Evolutionary conservation across 2,797 vertebrate genomes (phyloP), one percentile per base, ranked within the genome.

Genomic region (Synanceia verrucosa): DNA sequence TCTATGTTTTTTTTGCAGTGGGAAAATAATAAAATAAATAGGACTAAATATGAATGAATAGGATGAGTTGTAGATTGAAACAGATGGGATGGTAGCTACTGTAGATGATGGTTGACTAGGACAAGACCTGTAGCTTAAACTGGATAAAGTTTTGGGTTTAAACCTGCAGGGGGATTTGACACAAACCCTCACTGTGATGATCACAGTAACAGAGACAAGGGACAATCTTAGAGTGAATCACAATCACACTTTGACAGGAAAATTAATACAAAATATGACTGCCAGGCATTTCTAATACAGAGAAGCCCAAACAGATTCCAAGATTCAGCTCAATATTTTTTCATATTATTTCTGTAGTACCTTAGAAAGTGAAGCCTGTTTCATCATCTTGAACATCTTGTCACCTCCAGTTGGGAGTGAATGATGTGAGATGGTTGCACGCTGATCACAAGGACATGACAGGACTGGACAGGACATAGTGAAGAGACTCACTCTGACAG

Each of bases 341-440:
- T 64, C 52, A 57, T 53, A 72, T 39, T 58, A 48, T 59, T 63
- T 72, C 59, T 29, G 44, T 39, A 57, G 18, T 46, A 28, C 4
- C 2, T 24, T 7, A 23, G 18, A 66, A 36, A 33, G 52, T 67
- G 24, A 56, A 36, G 26, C 9, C 52, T 44, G 41, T 76, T 71
- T 33, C 55, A 41, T 69, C 67, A 78, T 63, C 60, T 28, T 72
- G 50, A 77, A 46, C 37, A 44, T 56, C 4, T 1, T 59, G 26
- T 64, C 52, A 67, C 10, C 21, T 57, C 4, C 2, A 16, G 33
- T 39, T 14, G 2, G 19, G 6, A 26, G 36, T 60, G 65, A n/a
- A 33, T 18, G n/a, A 61, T 51, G 41, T 41, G 53, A 63, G 3
- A 37, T 71, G 26, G 34, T 44, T 39, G 43, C 16, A 19, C 7